Evolutionary conservation across 1,140 invertebrate species (phyloP).

Genomic region (Pararge aegeria): DNA sequence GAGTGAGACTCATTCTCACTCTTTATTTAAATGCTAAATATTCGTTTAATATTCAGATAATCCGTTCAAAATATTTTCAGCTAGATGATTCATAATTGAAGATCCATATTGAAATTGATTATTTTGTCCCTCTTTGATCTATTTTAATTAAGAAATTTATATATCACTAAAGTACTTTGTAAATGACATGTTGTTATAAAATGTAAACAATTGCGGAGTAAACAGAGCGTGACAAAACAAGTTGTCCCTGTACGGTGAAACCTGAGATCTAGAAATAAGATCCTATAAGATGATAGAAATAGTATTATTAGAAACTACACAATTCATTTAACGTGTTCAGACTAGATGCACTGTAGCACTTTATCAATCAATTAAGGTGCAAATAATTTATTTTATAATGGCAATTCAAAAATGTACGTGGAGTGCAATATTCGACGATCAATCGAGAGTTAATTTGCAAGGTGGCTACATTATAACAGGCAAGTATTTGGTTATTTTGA

Average conservation of each 20-base stretch:
- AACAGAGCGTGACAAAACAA: conserved; percentile 40
- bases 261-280: conserved; percentile 24
- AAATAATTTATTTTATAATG: conserved; percentile 8
- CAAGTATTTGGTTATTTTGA: conserved; percentile 21
- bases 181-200: too few relatives aligned
- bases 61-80: too few relatives aligned
- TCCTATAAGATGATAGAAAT: conserved; percentile 20
- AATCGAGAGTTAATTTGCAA: conserved; percentile 36
- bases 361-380: conserved; percentile 1
- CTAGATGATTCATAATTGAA: too few relatives aligned
- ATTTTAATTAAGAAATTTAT: too few relatives aligned
- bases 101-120: too few relatives aligned
- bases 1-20: too few relatives aligned
- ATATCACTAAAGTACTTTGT: too few relatives aligned
- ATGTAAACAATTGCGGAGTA: conserved; percentile 27
- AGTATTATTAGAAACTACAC: conserved; percentile 13
- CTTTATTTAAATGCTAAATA: too few relatives aligned
- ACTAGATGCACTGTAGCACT: conserved; percentile 12
- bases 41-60: too few relatives aligned
- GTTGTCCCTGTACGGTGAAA: conserved; percentile 21
- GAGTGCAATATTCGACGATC: conserved; percentile 44
- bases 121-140: too few relatives aligned
- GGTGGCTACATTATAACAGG: conserved; percentile 44
- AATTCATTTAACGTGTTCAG: conserved; percentile 21
- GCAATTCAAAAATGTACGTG: conserved; percentile 25